Percentiles rank a stretch among this genome's conserved stretches.
Conservation (phyloP, 2,888 invertebrate genomes). For the Neocrepidodera transversa region DNA sequence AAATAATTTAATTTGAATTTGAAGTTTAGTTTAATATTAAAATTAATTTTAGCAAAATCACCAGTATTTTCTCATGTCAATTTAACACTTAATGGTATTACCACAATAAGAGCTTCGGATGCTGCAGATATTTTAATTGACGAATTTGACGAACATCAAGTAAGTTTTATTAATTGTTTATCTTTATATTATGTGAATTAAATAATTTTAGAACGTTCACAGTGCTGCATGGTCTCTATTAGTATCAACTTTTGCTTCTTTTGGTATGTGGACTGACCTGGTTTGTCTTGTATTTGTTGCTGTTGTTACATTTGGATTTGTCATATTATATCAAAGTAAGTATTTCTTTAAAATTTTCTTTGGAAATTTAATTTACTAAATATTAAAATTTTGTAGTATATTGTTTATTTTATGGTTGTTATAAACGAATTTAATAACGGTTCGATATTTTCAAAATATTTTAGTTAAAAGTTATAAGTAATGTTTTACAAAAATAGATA, state of each 20-base stretch:
- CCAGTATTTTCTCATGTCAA: constrained; percentile 47
- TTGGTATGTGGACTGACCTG: constrained; percentile 71
- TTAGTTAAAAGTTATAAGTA: too few relatives aligned
- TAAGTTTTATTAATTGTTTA: too few relatives aligned
- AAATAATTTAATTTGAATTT: constrained; percentile 39
- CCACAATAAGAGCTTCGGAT: constrained; percentile 45
- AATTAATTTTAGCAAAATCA: constrained; percentile 43
- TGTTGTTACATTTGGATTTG: constrained; percentile 69
- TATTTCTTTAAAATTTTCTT: too few relatives aligned
- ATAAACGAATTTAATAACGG: too few relatives aligned
- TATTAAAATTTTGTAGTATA: too few relatives aligned
- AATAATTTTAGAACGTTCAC: constrained; percentile 62
- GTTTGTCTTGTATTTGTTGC: constrained; percentile 68
- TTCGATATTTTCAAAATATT: too few relatives aligned
- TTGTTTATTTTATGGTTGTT: too few relatives aligned
- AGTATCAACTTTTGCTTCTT: constrained; percentile 67
- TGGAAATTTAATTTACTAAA: too few relatives aligned
- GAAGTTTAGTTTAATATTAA: too few relatives aligned
- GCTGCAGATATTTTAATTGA: constrained; percentile 39
- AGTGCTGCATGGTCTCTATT: constrained; percentile 71
- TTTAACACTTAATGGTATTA: constrained; percentile 42
- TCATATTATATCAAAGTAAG: constrained; percentile 47
- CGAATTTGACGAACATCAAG: constrained; percentile 47
- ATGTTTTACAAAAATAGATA: too few relatives aligned
- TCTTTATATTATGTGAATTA: too few relatives aligned